Evolutionary conservation across 2,113 vertebrate genomes (phyloP), one percentile per base, ranked within the genome.

Genomic region (Hydrolagus affinis): DNA sequence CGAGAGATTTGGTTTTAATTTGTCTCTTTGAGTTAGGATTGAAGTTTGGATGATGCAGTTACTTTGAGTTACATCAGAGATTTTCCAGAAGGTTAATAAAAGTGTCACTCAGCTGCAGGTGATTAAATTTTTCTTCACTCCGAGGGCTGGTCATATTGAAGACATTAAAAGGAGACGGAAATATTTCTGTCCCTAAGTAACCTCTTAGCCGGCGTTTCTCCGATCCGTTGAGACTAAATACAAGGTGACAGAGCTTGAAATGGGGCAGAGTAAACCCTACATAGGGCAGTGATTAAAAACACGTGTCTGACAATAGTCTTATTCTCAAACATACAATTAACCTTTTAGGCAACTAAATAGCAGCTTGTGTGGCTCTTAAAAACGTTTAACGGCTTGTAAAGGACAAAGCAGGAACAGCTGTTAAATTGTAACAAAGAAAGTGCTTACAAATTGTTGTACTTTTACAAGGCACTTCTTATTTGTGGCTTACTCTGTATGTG

Each of bases 161-260:
- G 86, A 83, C 78, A 83, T 83, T 83, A 83, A 66, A 66, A 28
- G 78, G 78, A 83, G 78, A 83, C 78, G 78, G 78, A 83, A 83
- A 83, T 8, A 88, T 89, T 93, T 90, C 91, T 90, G 87, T 75
- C 80, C 86, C 1, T 87, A 30, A 66, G 88, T 91, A 90, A 90
- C 89, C 87, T 89, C 88, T 83, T 89, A 89, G 89, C 92, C 94
- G 91, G 91, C 89, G 92, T 92, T 90, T 92, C 87, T 95, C 92
- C 94, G 91, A 91, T 91, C 93, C 93, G 89, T 90, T 91, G 89
- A 91, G 90, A 90, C 92, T 89, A 91, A 94, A 94, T 94, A 89
- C 74, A 90, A 93, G 92, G 92, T 91, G 93, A 93, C 93, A 93
- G 91, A 89, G 91, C 88, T 90, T 59, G 87, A 83, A 83, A 17